These are phyloP conservation scores for Drosophila kohkoa DNA, from an alignment of 1,140 invertebrate genomes.

Conservation along the genomic window DNA sequence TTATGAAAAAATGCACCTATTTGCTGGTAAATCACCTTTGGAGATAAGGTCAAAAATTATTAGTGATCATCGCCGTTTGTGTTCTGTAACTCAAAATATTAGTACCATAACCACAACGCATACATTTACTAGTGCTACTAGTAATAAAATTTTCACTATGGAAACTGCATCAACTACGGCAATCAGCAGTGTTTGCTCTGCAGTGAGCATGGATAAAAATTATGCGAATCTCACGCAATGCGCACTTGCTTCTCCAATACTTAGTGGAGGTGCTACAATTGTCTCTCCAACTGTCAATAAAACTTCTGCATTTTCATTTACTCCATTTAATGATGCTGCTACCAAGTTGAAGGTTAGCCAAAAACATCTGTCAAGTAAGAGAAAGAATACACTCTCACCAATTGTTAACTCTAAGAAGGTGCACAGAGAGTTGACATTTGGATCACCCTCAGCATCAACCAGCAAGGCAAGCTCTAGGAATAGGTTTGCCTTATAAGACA, in stretches of 20 bases:
- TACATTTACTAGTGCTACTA: constrained; percentile 21
- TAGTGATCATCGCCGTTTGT: background rate
- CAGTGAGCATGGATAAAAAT: constrained; percentile 2
- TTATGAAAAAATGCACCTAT: constrained; percentile 11
- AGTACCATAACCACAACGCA: constrained; percentile 13
- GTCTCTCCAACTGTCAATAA: too few species aligned
- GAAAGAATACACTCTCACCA: constrained; percentile 1
- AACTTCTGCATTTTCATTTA: too few species aligned
- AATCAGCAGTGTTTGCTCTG: constrained; percentile 18
- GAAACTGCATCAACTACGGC: constrained; percentile 11
- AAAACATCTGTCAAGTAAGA: constrained; percentile 13
- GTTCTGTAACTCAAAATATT: constrained; percentile 2
- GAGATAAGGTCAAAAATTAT: constrained; percentile 13
- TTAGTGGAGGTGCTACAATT: constrained; percentile 7
- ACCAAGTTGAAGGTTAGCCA: constrained; percentile 2
- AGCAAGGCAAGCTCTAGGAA: constrained; percentile 1
- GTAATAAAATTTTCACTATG: constrained; percentile 1
- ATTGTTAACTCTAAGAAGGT: background rate
- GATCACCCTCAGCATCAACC: background rate
- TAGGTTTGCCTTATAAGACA: constrained; percentile 23
- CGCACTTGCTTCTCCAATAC: constrained; percentile 1
- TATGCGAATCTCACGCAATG: background rate
- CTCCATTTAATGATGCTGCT: constrained; percentile 7
- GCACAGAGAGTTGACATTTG: background rate
- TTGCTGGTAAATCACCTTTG: constrained; percentile 12